Percentiles rank a stretch among this genome's conserved stretches.
phyloP scores from a whole-genome alignment of 2,797 vertebrate species.

The Malurus splendens region DNA sequence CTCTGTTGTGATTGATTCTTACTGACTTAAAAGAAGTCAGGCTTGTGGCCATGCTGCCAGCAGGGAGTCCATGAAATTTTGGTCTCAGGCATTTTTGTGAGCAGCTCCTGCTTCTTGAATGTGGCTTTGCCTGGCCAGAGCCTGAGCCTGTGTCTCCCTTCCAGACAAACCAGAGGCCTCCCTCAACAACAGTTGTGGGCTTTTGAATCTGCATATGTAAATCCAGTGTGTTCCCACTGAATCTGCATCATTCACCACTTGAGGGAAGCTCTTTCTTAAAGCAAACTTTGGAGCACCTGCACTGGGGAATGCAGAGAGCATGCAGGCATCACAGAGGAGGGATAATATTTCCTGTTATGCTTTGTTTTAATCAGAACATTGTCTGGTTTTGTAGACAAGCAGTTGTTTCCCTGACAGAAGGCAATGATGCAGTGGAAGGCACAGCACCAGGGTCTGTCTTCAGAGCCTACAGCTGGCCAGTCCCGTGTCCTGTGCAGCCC shows the following conservation, averaged over 20 bases:
- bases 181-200: not conserved
- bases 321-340: not conserved
- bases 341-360: not conserved
- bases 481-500: fast-evolving
- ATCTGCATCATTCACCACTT: not conserved
- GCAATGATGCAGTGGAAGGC: not conserved
- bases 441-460: not conserved
- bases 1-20: not conserved
- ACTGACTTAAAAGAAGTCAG: not conserved
- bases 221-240: not conserved
- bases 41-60: fast-evolving
- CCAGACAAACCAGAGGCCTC: not conserved
- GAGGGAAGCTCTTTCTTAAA: not conserved
- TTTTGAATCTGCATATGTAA: not conserved
- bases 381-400: not conserved
- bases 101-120: not conserved
- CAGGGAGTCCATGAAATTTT: not conserved
- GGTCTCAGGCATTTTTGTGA: not conserved
- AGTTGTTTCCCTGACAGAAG: not conserved
- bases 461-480: not conserved
- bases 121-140: not conserved
- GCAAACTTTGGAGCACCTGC: not conserved
- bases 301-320: fast-evolving
- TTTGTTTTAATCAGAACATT: not conserved
- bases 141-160: not conserved